Evolutionary conservation across 2,888 invertebrate species (phyloP).

Genomic region (Choreutis nemorana): DNA sequence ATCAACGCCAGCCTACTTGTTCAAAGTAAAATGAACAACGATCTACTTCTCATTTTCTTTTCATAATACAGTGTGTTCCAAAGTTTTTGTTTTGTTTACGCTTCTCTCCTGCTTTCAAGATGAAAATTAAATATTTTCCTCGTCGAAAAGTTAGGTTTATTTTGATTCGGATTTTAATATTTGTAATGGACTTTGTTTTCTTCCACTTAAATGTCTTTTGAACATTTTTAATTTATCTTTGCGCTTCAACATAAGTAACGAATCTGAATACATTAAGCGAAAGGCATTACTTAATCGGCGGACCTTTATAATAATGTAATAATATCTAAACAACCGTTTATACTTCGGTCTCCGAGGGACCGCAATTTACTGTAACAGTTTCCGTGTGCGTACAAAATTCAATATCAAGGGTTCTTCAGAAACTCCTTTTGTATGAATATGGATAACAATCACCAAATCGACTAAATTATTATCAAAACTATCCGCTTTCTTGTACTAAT

Average conservation of each 20-base stretch:
- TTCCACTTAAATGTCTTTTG: no score
- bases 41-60: conserved; percentile 34
- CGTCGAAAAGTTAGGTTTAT: conserved; percentile 48
- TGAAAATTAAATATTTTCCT: conserved; percentile 51
- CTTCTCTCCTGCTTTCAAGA: conserved; percentile 18
- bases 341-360: conserved; percentile 24
- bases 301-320: conserved; percentile 32
- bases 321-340: conserved; percentile 40
- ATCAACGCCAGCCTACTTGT: conserved; percentile 22
- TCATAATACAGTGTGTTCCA: conserved; percentile 38
- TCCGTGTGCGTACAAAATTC: conserved; percentile 37
- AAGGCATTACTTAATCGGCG: no score
- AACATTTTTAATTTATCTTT: no score
- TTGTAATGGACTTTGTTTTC: conserved; percentile 32
- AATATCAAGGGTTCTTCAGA: conserved; percentile 40
- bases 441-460: conserved; percentile 32
- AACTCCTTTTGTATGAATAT: conserved; percentile 38
- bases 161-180: conserved; percentile 40
- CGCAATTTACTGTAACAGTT: conserved; percentile 47
- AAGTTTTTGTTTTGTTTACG: conserved; percentile 38
- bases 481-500: conserved; percentile 39
- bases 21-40: conserved; percentile 31
- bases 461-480: conserved; percentile 55
- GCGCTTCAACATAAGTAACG: no score
- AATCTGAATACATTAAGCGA: no score